Evolutionary conservation across 1,140 invertebrate species (phyloP), one percentile per base, ranked within the genome.

Genomic region (Drosophila takahashii): DNA sequence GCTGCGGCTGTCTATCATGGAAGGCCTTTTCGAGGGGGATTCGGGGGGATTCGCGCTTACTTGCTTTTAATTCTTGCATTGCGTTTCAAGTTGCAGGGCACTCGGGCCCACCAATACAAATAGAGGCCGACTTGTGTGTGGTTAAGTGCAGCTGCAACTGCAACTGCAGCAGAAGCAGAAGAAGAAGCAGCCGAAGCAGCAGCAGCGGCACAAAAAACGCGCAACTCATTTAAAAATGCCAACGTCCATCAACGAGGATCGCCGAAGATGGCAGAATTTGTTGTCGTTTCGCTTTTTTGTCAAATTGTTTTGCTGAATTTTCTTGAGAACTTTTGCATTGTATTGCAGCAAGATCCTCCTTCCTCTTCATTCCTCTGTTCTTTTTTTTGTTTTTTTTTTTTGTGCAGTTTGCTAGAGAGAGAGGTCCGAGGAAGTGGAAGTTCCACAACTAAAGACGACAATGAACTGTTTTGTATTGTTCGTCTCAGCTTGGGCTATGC

Each of bases 221-320:
- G 83, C 83, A 87, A 87, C 84, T 87, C 84, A 87, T 87, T 87
- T 87, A 89, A 87, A 87, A 87, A 87, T 87, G 84, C 84, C 84
- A 87, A 87, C 84, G 84, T 87, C 84, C 84, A 87, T 87, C 84
- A 87, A 84, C 79, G 84, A 87, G 84, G 84, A 87, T 87, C 84
- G 84, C 84, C 84, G 84, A 87, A 87, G 84, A 87, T 87, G 84
- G 84, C 84, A 87, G 84, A 87, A 87, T 87, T 87, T 87, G 84
- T 89, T 87, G 84, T 87, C 84, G 84, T 87, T 87, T 87, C 84
- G 84, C 84, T 87, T 87, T 87, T 87, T 87, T 87, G 84, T 87
- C 84, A 87, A 87, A 87, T 87, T 87, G 84, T 87, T 87, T 87
- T 87, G 84, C 84, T 87, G 84, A 87, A 87, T 84, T 89, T 89